Conservation (phyloP, 1,140 invertebrate species). For the Phenacoccus solenopsis region DNA sequence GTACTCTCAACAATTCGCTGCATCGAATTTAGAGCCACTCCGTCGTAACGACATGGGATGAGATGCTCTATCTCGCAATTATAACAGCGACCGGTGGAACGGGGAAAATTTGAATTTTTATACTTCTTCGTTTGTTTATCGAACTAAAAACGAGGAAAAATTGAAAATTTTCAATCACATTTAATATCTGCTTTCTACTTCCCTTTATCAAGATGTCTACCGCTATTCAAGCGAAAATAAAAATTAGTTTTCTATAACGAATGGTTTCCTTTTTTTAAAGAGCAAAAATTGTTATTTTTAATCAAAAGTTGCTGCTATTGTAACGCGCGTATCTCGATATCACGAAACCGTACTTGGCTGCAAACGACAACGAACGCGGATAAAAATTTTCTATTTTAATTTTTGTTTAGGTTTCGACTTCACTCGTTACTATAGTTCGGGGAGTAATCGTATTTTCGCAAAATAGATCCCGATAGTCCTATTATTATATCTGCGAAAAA, state of each 20-base stretch:
- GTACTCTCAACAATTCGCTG: background rate
- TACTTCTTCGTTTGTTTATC: conserved; percentile 1
- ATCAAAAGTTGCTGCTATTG: conserved; percentile 4
- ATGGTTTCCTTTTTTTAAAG: conserved; percentile 1
- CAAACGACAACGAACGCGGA: background rate
- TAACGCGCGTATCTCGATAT: background rate
- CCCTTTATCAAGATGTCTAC: background rate
- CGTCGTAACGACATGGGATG: no score
- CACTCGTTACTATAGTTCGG: background rate
- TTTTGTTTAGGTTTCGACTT: conserved; percentile 9
- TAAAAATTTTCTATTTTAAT: conserved; percentile 10
- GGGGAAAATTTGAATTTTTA: conserved; percentile 8
- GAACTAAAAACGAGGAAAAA: background rate
- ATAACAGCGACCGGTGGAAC: background rate
- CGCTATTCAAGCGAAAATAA: conserved; percentile 11
- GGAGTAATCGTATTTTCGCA: background rate
- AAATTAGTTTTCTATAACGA: conserved; percentile 17
- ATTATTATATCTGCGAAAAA: background rate
- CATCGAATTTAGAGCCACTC: background rate
- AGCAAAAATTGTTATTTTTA: conserved; percentile 12
- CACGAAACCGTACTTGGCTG: background rate
- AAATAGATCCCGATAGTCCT: background rate
- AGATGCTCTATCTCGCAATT: background rate
- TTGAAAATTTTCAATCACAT: conserved; percentile 14
- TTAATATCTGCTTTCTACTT: background rate